Evolutionary conservation across 2,888 invertebrate species (phyloP).

Genomic region (Brachycybe producta): DNA sequence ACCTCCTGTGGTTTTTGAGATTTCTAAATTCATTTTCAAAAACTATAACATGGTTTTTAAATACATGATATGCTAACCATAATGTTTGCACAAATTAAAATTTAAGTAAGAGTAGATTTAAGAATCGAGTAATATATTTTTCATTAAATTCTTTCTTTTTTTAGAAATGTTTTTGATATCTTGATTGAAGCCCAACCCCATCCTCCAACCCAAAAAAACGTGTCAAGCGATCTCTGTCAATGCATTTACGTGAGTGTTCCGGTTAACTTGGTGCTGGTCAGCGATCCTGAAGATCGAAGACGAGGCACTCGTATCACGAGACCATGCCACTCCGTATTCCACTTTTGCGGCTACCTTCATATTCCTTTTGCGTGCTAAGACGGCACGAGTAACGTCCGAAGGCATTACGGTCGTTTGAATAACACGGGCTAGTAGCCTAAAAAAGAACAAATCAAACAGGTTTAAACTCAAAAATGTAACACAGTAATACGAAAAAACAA

Average conservation of each 20-base stretch:
- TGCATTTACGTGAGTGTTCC: slow-evolving; percentile 14
- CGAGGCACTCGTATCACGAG: slow-evolving; percentile 8
- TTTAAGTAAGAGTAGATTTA: no score
- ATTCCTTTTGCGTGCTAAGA: slow-evolving; percentile 38
- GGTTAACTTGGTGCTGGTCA: slow-evolving; percentile 2
- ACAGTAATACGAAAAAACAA: not conserved
- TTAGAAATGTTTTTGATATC: no score
- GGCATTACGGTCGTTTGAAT: slow-evolving; percentile 55
- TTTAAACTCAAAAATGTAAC: not conserved
- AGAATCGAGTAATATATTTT: no score
- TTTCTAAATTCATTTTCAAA: no score
- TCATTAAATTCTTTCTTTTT: no score
- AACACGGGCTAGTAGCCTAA: slow-evolving; percentile 55
- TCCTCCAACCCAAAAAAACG: not conserved
- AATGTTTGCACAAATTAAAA: no score
- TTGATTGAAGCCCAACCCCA: no score
- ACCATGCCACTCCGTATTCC: slow-evolving; percentile 16
- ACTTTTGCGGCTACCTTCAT: slow-evolving; percentile 5
- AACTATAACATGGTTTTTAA: no score
- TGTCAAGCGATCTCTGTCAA: slow-evolving; percentile 15
- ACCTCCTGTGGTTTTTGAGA: no score
- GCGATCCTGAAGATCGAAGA: slow-evolving; percentile 9
- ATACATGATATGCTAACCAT: no score
- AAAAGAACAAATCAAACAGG: not conserved
- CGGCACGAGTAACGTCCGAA: slow-evolving; percentile 57